These are phyloP conservation scores for Phragmatobia fuliginosa DNA, from an alignment of 2,888 invertebrate genomes.

Conservation along the genomic window DNA sequence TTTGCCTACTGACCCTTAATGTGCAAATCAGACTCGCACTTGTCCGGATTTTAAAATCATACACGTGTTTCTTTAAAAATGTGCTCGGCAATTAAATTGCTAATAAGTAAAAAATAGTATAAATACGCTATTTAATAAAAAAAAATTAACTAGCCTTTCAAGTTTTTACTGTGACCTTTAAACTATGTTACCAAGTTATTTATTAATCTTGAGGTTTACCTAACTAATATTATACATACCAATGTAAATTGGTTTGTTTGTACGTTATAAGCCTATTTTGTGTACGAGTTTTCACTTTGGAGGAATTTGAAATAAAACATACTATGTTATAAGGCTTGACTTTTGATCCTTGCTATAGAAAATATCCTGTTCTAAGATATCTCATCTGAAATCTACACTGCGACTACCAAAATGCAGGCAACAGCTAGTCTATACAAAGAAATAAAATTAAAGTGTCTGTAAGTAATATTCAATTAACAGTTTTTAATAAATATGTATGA, in stretches of 20 bases:
- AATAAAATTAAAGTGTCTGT: too few relatives aligned
- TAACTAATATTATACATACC: neutral
- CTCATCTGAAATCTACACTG: neutral
- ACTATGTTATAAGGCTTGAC: too few relatives aligned
- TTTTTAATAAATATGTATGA: too few relatives aligned
- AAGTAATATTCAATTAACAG: too few relatives aligned
- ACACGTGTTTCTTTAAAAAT: neutral
- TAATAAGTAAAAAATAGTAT: neutral
- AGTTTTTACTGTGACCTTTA: conserved; percentile 5
- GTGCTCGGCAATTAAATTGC: neutral
- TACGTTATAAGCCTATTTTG: neutral
- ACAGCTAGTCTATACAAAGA: too few relatives aligned
- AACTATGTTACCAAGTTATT: neutral
- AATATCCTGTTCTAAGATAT: neutral
- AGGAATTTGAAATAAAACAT: neutral
- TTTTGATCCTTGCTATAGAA: neutral
- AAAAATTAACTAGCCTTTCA: neutral
- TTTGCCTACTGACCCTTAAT: neutral
- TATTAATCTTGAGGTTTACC: neutral
- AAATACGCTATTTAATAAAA: neutral
- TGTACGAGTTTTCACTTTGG: neutral
- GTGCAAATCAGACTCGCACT: neutral
- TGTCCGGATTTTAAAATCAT: neutral
- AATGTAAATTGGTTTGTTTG: neutral
- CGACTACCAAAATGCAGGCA: neutral